phyloP scores from a whole-genome alignment of 2,888 invertebrate genomes.

The Ennomos erosarius region DNA sequence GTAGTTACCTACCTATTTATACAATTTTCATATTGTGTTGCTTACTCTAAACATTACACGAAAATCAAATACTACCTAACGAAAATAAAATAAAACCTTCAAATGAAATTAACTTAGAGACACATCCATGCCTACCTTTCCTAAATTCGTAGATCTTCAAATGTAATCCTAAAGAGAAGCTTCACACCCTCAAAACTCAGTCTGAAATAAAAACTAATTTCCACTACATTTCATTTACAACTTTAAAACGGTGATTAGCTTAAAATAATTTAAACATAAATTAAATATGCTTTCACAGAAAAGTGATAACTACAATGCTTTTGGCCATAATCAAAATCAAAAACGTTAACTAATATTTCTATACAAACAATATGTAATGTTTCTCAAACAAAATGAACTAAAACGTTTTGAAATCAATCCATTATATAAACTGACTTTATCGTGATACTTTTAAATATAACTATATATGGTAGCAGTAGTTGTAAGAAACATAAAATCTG shows the following conservation, averaged over 20 bases:
- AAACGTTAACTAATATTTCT: conserved; percentile 27
- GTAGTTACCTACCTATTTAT: too few relatives aligned
- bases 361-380: conserved; percentile 20
- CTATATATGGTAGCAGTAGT: neutral
- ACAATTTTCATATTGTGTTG: too few relatives aligned
- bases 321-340: conserved; percentile 37
- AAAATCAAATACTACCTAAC: too few relatives aligned
- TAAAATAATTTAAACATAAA: conserved; percentile 29
- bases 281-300: conserved; percentile 34
- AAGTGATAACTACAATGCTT: conserved; percentile 38
- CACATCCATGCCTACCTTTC: too few relatives aligned
- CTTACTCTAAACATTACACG: too few relatives aligned
- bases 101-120: too few relatives aligned
- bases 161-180: conserved; percentile 6
- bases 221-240: conserved; percentile 24
- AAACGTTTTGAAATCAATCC: conserved; percentile 31
- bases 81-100: neutral
- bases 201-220: conserved; percentile 21
- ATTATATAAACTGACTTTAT: conserved; percentile 28
- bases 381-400: conserved; percentile 45
- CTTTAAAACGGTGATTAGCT: conserved; percentile 22
- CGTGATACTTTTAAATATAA: neutral
- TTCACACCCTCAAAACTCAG: conserved; percentile 16
- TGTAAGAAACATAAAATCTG: conserved; percentile 6
- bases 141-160: conserved; percentile 2